Evolutionary conservation across 2,113 vertebrate species (phyloP).

Genomic region (Cryptotis parvus): DNA sequence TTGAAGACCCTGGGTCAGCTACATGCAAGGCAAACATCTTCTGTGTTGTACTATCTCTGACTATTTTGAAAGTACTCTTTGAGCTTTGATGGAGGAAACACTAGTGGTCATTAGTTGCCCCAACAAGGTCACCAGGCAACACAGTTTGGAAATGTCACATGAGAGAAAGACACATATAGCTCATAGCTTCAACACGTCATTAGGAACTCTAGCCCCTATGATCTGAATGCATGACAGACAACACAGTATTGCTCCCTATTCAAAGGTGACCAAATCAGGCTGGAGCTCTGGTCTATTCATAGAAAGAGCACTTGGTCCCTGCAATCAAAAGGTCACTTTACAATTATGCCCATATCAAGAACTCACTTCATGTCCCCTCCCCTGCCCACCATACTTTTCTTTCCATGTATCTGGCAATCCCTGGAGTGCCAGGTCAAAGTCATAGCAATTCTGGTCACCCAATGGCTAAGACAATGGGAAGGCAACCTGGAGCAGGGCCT

Average conservation of each 20-base stretch:
- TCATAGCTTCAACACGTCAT: not conserved
- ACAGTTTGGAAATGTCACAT: constrained; percentile 61
- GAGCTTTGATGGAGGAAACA: constrained; percentile 37
- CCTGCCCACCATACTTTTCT: not conserved
- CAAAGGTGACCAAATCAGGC: not conserved
- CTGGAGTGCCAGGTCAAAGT: not conserved
- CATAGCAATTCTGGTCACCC: not conserved
- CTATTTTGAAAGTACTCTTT: constrained; percentile 25
- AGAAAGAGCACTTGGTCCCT: not conserved
- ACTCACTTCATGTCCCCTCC: not conserved
- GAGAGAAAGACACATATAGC: constrained; percentile 50
- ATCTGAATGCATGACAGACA: not conserved
- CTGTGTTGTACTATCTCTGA: no score
- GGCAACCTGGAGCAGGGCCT: not conserved
- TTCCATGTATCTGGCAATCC: not conserved
- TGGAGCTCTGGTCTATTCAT: not conserved
- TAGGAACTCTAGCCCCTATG: not conserved
- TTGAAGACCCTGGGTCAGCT: no score
- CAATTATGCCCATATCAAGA: not conserved
- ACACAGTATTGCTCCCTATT: not conserved
- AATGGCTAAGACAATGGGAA: not conserved
- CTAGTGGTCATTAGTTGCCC: not conserved
- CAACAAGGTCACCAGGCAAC: constrained; percentile 72
- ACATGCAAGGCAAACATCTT: no score
- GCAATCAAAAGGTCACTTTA: not conserved